Base-by-base conservation (phyloP, 2,113 vertebrate species). In the Electrona antarctica region DNA sequence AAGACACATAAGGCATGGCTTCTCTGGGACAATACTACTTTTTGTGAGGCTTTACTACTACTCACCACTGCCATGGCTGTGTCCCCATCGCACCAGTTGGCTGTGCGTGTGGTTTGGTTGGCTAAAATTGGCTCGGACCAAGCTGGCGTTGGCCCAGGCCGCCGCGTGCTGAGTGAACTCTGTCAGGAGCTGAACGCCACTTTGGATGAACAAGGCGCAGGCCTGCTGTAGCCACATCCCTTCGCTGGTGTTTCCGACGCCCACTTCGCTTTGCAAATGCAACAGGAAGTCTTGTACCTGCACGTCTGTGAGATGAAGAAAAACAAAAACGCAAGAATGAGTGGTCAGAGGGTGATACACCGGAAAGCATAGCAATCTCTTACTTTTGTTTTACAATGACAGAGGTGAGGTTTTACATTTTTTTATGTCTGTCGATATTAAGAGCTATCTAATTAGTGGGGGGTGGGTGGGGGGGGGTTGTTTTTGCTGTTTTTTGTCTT, bases 131-230 rank as follows among this genome's bases (percentile, higher is more conserved):
- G 79, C 83, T 33, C 82, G 89, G 71, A 94, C 84, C 69, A 97
- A 82, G 71, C 87, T 95, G 87, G 90, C 89, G 87, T 95, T 94
- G 81, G 88, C 90, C 96, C 95, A 97, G 63, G 0, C 64, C 0
- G 75, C 80, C 0, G 90, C 87, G 0, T 60, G 81, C 8, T 92
- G 90, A 0, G 89, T 52, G 0, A 98, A 99, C 55, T 10, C 63
- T 0, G 92, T 79, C 0, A 83, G 93, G 8, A 98, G 88, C 2
- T 83, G 86, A 0, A 90, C 88, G 0, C 92, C 82, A 0, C 61
- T 52, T 0, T 95, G 94, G 67, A 96, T 66, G 0, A 95, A 91
- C 1, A 98, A 77, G 6, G 93, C 91, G 63, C 94, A 96, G 2
- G 91, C 88, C 90, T 96, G 89, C 66, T 90, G 94, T 52, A 94